These are phyloP conservation scores for Enteromius mattozi DNA, from an alignment of 2,797 vertebrate species.

Conservation along the genomic window DNA sequence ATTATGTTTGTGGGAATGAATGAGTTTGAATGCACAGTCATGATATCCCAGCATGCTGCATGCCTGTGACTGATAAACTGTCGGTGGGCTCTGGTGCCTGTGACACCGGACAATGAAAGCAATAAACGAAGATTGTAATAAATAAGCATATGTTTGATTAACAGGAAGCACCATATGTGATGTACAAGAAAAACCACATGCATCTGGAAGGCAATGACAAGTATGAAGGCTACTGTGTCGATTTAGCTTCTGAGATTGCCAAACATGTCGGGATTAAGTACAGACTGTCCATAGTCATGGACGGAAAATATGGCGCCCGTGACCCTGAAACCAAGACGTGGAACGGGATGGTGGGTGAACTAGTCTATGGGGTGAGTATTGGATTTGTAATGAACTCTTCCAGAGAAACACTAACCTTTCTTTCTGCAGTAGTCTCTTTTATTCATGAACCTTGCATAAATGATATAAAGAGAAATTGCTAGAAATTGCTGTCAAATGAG, in stretches of 20 bases:
- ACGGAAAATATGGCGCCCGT: conserved; percentile 98
- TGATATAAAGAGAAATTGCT: conserved; percentile 10
- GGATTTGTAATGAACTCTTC: conserved; percentile 71
- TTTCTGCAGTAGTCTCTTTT: not conserved
- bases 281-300: conserved; percentile 98
- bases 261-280: conserved; percentile 99
- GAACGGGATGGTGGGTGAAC: conserved; percentile 99
- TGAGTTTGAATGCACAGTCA: conserved; percentile 40
- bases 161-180: conserved; percentile 99
- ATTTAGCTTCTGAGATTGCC: conserved; percentile 99
- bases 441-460: conserved; percentile 1
- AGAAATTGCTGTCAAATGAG: conserved; percentile 18
- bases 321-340: conserved; percentile 99
- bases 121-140: conserved; percentile 68
- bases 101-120: conserved; percentile 59
- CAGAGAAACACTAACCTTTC: conserved; percentile 44
- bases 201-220: conserved; percentile 99
- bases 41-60: conserved; percentile 58
- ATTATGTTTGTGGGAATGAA: conserved; percentile 61
- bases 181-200: conserved; percentile 99
- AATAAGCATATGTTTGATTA: conserved; percentile 85
- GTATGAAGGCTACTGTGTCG: conserved; percentile 99
- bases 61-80: conserved; percentile 54
- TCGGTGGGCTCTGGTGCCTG: conserved; percentile 51
- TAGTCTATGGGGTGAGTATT: conserved; percentile 99